These are phyloP conservation scores for Anisognathus igniventris DNA, from an alignment of 2,797 vertebrate species.

Conservation along the genomic window DNA sequence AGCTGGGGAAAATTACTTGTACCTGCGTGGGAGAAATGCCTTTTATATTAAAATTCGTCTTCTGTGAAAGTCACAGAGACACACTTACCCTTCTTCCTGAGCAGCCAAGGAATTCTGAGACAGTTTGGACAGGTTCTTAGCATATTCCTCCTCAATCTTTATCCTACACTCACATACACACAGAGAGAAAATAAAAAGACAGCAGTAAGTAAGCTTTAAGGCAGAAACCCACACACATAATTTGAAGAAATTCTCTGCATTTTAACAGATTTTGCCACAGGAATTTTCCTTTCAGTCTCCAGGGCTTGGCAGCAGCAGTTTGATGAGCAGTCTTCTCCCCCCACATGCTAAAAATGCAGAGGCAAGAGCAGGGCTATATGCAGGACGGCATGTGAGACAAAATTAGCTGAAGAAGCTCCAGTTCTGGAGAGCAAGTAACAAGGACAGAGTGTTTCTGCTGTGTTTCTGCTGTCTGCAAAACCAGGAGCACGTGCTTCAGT, in stretches of 20 bases:
- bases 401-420: conserved; percentile 17
- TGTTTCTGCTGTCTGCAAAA: neutral
- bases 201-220: conserved; percentile 27
- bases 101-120: conserved; percentile 91
- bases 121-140: conserved; percentile 94
- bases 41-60: neutral
- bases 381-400: neutral
- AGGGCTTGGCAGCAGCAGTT: neutral
- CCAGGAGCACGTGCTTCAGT: neutral
- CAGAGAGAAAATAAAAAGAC: conserved; percentile 19
- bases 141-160: conserved; percentile 98
- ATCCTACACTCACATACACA: conserved; percentile 78
- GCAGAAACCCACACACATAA: neutral
- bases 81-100: conserved; percentile 95
- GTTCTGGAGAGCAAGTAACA: conserved; percentile 10
- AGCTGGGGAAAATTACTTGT: neutral
- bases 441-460: conserved; percentile 18
- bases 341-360: conserved; percentile 15
- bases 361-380: neutral
- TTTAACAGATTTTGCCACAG: conserved; percentile 1
- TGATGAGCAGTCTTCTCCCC: neutral
- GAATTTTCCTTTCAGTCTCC: conserved; percentile 30
- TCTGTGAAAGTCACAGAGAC: neutral
- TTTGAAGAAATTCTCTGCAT: conserved; percentile 14
- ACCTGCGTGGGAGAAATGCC: neutral